Conservation (phyloP, 2,888 invertebrate genomes). For the Gryllus longicercus region DNA sequence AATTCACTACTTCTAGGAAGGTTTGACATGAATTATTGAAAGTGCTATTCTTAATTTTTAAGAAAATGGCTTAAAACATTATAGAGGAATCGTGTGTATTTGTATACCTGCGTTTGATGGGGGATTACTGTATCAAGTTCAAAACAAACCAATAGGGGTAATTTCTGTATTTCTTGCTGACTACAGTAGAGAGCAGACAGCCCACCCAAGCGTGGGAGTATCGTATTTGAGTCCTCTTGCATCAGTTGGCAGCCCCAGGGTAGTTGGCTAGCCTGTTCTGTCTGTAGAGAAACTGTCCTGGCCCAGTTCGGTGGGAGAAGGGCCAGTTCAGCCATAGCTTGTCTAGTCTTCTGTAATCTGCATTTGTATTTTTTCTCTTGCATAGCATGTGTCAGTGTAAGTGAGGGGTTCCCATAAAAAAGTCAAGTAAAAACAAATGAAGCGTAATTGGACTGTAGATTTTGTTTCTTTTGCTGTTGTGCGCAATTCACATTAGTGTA, state of each 20-base stretch:
- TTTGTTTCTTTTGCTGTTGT: not conserved
- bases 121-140: not conserved
- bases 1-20: too few relatives aligned
- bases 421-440: too few relatives aligned
- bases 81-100: not conserved
- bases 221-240: slow-evolving; percentile 1
- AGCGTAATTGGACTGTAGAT: too few relatives aligned
- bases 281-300: not conserved
- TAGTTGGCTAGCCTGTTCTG: not conserved
- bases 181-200: slow-evolving; percentile 1
- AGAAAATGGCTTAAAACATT: not conserved
- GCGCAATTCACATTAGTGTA: not conserved
- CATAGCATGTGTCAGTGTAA: slow-evolving; percentile 27
- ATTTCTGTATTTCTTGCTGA: slow-evolving; percentile 8
- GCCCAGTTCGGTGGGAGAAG: not conserved
- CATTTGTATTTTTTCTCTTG: slow-evolving; percentile 26
- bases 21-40: too few relatives aligned
- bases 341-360: slow-evolving; percentile 26
- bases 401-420: slow-evolving; percentile 26
- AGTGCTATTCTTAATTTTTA: not conserved
- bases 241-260: slow-evolving; percentile 17
- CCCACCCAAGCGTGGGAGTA: slow-evolving; percentile 8
- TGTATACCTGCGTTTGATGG: not conserved
- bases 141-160: slow-evolving; percentile 9
- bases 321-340: slow-evolving; percentile 27